phyloP scores from a whole-genome alignment of 1,140 invertebrate genomes.

The Macrostomum lignano region DNA sequence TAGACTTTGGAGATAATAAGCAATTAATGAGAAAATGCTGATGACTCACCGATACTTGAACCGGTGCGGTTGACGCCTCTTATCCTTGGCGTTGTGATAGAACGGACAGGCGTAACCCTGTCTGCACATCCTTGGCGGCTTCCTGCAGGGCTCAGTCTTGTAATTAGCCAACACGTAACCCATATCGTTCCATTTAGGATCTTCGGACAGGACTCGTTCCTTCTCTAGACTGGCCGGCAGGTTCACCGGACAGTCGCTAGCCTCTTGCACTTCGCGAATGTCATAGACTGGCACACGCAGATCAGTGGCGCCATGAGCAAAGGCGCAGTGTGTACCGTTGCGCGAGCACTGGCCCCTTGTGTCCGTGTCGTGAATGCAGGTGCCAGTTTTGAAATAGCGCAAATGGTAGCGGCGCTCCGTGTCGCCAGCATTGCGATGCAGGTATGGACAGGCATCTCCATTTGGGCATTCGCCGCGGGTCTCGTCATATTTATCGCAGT shows the following conservation, averaged over 20 bases:
- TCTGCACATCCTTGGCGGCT: constrained; percentile 69
- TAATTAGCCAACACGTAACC: constrained; percentile 38
- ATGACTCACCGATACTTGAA: constrained; percentile 70
- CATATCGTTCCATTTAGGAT: constrained; percentile 73
- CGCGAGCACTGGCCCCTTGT: constrained; percentile 72
- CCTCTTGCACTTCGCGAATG: constrained; percentile 42
- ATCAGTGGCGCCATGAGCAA: constrained; percentile 78
- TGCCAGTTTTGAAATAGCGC: constrained; percentile 89
- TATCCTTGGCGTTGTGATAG: constrained; percentile 86
- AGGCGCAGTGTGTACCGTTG: constrained; percentile 76
- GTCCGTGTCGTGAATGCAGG: constrained; percentile 92
- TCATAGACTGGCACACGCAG: constrained; percentile 75
- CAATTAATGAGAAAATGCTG: too few species aligned
- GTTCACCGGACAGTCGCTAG: neutral
- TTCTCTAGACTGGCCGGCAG: constrained; percentile 18
- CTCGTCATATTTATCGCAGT: constrained; percentile 96
- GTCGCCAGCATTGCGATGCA: constrained; percentile 84
- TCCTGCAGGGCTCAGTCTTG: constrained; percentile 86
- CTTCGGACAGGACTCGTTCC: constrained; percentile 57
- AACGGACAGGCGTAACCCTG: constrained; percentile 95
- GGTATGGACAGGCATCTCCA: constrained; percentile 62
- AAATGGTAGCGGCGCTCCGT: constrained; percentile 84
- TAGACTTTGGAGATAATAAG: too few species aligned
- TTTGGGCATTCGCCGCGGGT: constrained; percentile 85
- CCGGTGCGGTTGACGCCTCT: constrained; percentile 52